Conservation (phyloP, 2,797 vertebrate species). For the Eospalax fontanierii region DNA sequence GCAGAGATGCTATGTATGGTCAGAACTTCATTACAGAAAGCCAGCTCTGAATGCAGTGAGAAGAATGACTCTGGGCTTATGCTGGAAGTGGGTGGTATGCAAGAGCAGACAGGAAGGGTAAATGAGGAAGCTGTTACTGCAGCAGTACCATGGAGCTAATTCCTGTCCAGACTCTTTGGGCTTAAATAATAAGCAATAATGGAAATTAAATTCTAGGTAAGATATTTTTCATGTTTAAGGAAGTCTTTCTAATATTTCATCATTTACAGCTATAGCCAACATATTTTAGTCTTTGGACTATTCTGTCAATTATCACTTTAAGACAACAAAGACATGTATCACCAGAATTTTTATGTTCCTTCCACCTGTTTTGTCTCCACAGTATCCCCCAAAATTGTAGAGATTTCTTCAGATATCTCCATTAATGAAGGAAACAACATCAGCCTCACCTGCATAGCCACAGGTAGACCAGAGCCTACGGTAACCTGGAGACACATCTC, state of each 20-base stretch:
- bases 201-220: conserved; percentile 29
- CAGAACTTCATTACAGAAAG: background rate
- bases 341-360: conserved; percentile 63
- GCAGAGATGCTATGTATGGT: background rate
- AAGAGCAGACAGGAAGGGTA: background rate
- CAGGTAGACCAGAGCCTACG: conserved; percentile 92
- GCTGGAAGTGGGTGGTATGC: background rate
- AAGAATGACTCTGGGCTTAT: background rate
- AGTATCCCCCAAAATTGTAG: conserved; percentile 92
- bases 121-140: background rate
- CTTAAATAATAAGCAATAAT: conserved; percentile 10
- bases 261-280: background rate
- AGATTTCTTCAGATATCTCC: conserved; percentile 92
- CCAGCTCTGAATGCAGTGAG: background rate
- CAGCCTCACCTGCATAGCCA: conserved; percentile 92
- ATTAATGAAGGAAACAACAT: conserved; percentile 92
- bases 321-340: conserved; percentile 6
- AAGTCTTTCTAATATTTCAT: conserved; percentile 14
- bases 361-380: conserved; percentile 76
- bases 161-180: background rate
- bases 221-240: background rate
- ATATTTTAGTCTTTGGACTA: background rate
- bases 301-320: conserved; percentile 21
- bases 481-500: conserved; percentile 93
- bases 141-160: background rate